Evolutionary conservation across 2,888 invertebrate genomes (phyloP).

Genomic region (Deilephila porcellus): DNA sequence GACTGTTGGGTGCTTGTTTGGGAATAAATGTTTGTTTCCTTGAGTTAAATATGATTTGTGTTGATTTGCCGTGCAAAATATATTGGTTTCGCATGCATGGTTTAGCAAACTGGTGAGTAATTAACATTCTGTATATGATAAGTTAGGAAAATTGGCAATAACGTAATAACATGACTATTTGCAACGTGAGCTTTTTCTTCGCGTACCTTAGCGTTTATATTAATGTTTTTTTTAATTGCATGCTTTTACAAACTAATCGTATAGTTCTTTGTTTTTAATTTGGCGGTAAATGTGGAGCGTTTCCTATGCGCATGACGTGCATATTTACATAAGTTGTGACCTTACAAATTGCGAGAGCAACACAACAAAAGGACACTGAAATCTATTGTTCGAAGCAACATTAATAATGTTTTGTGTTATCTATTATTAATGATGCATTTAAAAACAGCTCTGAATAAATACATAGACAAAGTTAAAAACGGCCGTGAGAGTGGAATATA

Average conservation of each 20-base stretch:
- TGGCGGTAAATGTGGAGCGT: not conserved
- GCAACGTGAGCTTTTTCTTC: constrained; percentile 73
- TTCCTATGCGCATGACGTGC: constrained; percentile 32
- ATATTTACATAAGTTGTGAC: constrained; percentile 63
- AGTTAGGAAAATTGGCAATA: constrained; percentile 38
- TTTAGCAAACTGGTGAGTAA: constrained; percentile 66
- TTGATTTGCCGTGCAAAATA: constrained; percentile 55
- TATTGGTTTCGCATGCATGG: constrained; percentile 52
- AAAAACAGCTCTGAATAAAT: not conserved
- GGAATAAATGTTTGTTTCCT: constrained; percentile 77
- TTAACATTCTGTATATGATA: constrained; percentile 27
- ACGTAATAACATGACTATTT: constrained; percentile 51
- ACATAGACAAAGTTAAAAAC: not conserved
- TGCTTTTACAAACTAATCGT: not conserved
- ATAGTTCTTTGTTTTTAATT: not conserved
- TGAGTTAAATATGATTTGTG: constrained; percentile 66
- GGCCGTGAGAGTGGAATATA: constrained; percentile 35
- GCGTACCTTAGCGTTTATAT: constrained; percentile 36
- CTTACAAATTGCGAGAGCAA: constrained; percentile 52
- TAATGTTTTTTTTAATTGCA: constrained; percentile 30
- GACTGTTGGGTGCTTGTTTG: constrained; percentile 81
- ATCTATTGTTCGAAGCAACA: constrained; percentile 51
- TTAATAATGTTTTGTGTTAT: constrained; percentile 48
- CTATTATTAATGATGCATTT: constrained; percentile 22
- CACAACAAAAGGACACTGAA: constrained; percentile 63